These are phyloP conservation scores for Polietes domitor DNA, from an alignment of 2,888 invertebrate species.

Conservation along the genomic window DNA sequence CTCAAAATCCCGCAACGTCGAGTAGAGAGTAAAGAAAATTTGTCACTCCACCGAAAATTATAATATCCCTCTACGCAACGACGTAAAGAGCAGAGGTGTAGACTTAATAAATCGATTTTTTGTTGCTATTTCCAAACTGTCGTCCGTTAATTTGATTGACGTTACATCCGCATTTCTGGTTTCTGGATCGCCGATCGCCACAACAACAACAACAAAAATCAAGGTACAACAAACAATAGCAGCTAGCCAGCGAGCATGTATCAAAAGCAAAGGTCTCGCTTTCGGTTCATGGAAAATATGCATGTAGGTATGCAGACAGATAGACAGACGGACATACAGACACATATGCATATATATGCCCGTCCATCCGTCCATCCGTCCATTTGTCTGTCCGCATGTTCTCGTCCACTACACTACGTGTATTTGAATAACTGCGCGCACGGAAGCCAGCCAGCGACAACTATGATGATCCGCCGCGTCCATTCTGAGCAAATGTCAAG, in stretches of 20 bases:
- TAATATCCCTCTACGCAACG: too few relatives aligned
- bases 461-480: constrained; percentile 15
- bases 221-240: constrained; percentile 32
- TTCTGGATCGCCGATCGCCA: background rate
- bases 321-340: background rate
- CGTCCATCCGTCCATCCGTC: background rate
- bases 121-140: background rate
- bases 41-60: too few relatives aligned
- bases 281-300: constrained; percentile 20
- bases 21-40: too few relatives aligned
- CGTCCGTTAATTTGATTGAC: background rate
- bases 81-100: too few relatives aligned
- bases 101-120: too few relatives aligned
- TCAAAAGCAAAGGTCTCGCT: constrained; percentile 34
- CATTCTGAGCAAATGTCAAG: constrained; percentile 56
- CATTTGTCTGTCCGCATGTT: background rate
- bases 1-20: too few relatives aligned
- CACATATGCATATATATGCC: background rate
- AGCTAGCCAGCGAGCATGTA: background rate
- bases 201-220: background rate
- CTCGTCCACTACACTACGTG: background rate
- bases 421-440: background rate
- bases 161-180: background rate
- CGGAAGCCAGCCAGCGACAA: constrained; percentile 2
- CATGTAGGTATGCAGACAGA: background rate